Evolutionary conservation across 2,113 vertebrate genomes (phyloP).

Genomic region (Dolichotis patagonum): DNA sequence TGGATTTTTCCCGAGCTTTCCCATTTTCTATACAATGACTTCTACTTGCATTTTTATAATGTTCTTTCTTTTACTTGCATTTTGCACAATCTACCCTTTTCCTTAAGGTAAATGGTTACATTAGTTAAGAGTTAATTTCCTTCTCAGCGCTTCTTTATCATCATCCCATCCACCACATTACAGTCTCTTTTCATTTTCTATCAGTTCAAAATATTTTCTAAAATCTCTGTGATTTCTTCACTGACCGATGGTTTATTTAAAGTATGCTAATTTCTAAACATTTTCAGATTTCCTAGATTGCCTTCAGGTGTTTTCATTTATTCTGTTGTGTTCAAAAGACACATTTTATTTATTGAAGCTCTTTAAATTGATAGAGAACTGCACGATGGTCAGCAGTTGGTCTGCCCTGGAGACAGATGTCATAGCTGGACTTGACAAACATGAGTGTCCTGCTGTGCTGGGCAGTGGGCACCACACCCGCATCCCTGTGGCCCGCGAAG

Average conservation of each 20-base stretch:
- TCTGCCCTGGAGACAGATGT: not conserved
- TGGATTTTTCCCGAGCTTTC: not conserved
- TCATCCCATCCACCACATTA: too few species aligned
- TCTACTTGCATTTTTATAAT: not conserved
- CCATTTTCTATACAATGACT: not conserved
- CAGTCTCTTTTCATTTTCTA: not conserved
- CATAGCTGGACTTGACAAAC: not conserved
- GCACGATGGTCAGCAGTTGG: not conserved
- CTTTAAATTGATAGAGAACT: not conserved
- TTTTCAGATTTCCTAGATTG: not conserved
- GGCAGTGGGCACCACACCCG: not conserved
- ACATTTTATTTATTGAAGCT: not conserved
- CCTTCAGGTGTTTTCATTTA: not conserved
- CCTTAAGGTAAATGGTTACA: not conserved
- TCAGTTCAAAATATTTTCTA: not conserved
- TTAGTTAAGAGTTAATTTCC: not conserved
- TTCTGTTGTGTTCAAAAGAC: not conserved
- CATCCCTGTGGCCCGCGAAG: not conserved
- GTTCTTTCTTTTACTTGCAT: not conserved
- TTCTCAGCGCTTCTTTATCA: not conserved
- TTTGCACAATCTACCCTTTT: not conserved
- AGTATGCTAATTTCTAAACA: not conserved
- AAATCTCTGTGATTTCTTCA: not conserved
- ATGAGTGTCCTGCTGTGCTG: not conserved
- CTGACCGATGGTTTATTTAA: not conserved